Percentiles rank a stretch among this genome's conserved stretches.
phyloP scores from a whole-genome alignment of 2,113 vertebrate species.

The Cettia cetti region DNA sequence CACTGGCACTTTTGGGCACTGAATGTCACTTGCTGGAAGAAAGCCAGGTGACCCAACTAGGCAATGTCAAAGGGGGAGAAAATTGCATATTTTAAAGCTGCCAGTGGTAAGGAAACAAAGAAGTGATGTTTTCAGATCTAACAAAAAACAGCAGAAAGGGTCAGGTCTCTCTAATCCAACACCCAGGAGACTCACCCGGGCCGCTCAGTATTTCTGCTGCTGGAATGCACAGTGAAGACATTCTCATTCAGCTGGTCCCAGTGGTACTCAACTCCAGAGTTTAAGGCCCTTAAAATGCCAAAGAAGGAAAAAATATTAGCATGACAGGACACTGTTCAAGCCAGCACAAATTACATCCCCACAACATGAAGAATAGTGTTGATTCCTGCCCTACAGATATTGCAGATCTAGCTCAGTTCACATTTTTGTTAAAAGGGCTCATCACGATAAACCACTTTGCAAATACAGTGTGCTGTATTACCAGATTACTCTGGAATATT shows the following conservation, averaged over 20 bases:
- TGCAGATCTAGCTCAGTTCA: not conserved
- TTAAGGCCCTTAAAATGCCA: conserved; percentile 83
- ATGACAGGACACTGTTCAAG: not conserved
- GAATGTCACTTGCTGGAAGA: not conserved
- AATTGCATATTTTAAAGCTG: not conserved
- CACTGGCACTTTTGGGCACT: not conserved
- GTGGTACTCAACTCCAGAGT: conserved; percentile 89
- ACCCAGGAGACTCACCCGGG: conserved; percentile 81
- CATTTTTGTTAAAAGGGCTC: not conserved
- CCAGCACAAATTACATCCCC: not conserved
- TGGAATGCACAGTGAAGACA: conserved; percentile 88
- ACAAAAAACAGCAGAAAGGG: not conserved
- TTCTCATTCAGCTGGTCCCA: conserved; percentile 89
- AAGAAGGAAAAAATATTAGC: conserved; percentile 19
- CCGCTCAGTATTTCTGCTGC: conserved; percentile 83
- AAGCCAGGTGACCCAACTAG: not conserved
- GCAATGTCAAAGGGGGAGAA: not conserved
- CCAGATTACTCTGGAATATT: not conserved
- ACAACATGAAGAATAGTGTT: not conserved
- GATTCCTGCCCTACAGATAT: not conserved
- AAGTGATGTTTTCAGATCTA: not conserved
- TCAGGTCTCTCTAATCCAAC: not conserved
- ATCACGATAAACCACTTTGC: not conserved
- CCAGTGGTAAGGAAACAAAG: not conserved
- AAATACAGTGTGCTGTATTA: not conserved